Evolutionary conservation across 1,140 invertebrate species (phyloP).

Genomic region (Epicauta chinensis): DNA sequence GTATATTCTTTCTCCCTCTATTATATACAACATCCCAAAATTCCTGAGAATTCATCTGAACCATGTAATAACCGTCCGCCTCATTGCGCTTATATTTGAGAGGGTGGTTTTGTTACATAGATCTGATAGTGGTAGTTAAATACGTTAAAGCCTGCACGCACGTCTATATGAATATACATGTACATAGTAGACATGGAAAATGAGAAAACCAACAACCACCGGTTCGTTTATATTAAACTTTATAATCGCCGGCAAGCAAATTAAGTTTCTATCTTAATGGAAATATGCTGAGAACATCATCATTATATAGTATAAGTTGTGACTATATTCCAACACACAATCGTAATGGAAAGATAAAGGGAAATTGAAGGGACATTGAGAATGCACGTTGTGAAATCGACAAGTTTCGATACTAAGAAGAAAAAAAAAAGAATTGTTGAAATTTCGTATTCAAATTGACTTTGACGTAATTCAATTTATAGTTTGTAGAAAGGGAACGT

Average conservation of each 20-base stretch:
- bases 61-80: slow-evolving; percentile 30
- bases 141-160: neutral
- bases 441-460: too few species aligned
- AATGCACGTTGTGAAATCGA: too few species aligned
- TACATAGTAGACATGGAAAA: neutral
- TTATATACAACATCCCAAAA: neutral
- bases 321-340: too few species aligned
- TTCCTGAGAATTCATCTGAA: slow-evolving; percentile 10
- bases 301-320: too few species aligned
- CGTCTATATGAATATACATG: too few species aligned
- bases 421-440: too few species aligned
- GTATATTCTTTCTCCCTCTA: slow-evolving; percentile 1
- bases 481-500: too few species aligned
- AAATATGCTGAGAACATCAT: slow-evolving; percentile 16
- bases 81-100: slow-evolving; percentile 15
- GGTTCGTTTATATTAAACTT: slow-evolving; percentile 20
- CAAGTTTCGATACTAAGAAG: too few species aligned
- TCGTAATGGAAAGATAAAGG: too few species aligned
- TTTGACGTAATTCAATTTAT: too few species aligned
- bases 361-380: too few species aligned
- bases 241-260: slow-evolving; percentile 18
- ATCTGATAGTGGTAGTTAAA: too few species aligned
- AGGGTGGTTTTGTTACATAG: neutral
- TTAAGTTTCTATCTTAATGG: slow-evolving; percentile 16
- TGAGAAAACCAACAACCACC: slow-evolving; percentile 5